A percentile compares a stretch with the other conserved stretches of the same genome.
Conservation (phyloP, 2,113 vertebrate genomes). For the Callipepla californica region DNA sequence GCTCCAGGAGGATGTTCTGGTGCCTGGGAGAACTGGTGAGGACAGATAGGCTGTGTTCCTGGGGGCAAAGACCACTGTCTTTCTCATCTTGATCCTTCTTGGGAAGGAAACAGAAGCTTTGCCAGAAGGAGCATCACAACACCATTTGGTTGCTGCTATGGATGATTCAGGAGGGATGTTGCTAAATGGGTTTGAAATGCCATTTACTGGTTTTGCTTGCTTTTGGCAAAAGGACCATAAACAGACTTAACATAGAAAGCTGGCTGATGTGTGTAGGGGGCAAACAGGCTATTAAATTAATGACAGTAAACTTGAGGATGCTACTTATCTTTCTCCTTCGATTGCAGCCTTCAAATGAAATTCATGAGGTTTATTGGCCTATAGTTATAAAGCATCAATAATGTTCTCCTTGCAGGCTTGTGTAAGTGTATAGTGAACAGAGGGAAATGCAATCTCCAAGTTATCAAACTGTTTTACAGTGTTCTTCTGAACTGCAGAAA, state of each 20-base stretch:
- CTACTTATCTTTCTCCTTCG: slow-evolving; percentile 52
- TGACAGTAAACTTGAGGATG: slow-evolving; percentile 47
- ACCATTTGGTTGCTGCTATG: neutral
- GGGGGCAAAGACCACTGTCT: accelerated
- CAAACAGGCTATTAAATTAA: slow-evolving; percentile 30
- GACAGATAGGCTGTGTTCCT: neutral
- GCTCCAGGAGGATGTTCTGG: neutral
- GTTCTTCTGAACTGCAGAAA: slow-evolving; percentile 56
- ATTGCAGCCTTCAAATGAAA: slow-evolving; percentile 51
- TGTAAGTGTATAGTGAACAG: neutral
- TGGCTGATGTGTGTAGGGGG: neutral
- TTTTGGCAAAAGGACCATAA: neutral
- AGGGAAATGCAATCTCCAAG: slow-evolving; percentile 41
- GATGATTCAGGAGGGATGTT: neutral
- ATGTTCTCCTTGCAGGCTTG: slow-evolving; percentile 48
- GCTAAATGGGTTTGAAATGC: neutral
- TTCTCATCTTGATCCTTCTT: neutral
- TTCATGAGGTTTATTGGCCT: slow-evolving; percentile 65
- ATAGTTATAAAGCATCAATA: slow-evolving; percentile 67
- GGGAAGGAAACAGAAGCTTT: neutral
- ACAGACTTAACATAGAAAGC: neutral
- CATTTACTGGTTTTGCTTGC: neutral
- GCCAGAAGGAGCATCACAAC: neutral
- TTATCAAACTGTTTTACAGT: slow-evolving; percentile 69
- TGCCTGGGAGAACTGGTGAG: neutral